Evolutionary conservation across 2,113 vertebrate genomes (phyloP).

Genomic region (Piprites chloris): DNA sequence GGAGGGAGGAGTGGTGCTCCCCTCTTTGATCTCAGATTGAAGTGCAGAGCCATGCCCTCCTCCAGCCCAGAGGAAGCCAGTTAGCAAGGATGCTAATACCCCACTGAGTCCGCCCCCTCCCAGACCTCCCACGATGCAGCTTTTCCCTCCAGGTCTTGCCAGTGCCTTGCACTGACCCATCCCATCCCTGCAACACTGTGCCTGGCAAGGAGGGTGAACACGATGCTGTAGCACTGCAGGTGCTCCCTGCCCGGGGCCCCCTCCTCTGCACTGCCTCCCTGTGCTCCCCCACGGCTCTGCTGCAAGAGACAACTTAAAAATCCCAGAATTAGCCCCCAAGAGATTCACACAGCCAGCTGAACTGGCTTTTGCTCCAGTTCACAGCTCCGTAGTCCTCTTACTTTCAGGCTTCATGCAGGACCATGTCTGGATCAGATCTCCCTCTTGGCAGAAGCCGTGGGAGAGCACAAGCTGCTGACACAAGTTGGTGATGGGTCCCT

Average conservation of each 20-base stretch:
- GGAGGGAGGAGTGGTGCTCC: neutral
- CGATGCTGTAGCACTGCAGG: neutral
- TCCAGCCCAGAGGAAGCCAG: slow-evolving; percentile 23
- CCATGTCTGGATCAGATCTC: neutral
- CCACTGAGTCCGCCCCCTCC: neutral
- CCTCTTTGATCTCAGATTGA: slow-evolving; percentile 24
- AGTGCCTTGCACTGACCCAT: neutral
- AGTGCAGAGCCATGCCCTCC: neutral
- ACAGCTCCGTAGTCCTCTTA: neutral
- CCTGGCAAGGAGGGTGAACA: neutral
- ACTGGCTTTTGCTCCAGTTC: slow-evolving; percentile 28
- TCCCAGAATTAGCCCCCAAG: neutral
- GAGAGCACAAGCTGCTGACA: neutral
- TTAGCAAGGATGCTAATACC: neutral
- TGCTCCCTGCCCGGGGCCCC: neutral
- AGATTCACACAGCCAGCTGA: neutral
- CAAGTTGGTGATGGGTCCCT: neutral
- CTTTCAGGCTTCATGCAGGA: neutral
- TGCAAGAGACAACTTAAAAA: neutral
- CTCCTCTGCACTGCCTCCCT: neutral
- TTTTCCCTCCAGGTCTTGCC: slow-evolving; percentile 10
- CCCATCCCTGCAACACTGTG: neutral
- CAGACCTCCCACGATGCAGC: neutral
- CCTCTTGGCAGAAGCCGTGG: neutral
- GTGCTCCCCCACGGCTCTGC: neutral